Base-by-base conservation (phyloP, 2,113 vertebrate genomes). In the Megaceryle torquata region DNA sequence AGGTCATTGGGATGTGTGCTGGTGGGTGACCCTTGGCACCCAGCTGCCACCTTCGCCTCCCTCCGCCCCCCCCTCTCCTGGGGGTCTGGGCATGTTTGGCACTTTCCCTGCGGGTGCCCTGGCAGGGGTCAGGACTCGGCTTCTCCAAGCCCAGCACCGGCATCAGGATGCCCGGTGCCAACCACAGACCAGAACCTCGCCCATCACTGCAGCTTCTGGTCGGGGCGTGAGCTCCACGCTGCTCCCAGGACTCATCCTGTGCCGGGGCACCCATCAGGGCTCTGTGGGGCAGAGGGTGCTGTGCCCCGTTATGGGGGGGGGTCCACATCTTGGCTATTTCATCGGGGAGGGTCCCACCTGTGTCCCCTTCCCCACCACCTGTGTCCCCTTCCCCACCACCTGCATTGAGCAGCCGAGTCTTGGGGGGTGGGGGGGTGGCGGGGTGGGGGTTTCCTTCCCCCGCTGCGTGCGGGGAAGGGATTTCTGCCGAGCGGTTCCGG, bases 141-240 rank as follows among this genome's bases (percentile, higher is more conserved):
- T 70, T 13, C 64, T 84, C 48, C 2, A 3, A 82, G n/a, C 39
- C 39, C 1, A 4, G 48, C 4, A 3, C 74, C 15, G 46, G 33
- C 15, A 8, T 6, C 1, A 11, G 13, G 35, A 14, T 57, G 56
- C 56, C 56, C 21, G 53, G 24, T 26, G 37, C 33, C 33, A 51
- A 7, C 60, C 14, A 5, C 1, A 4, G 35, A 59, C 50, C 37
- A 41, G 14, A 35, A 67, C 35, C 29, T 28, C 5, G 7, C 43
- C 50, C 3, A 2, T 33, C 8, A 2, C 48, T 1, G 1, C 39
- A 5, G 41, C 50, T 31, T 14, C 64, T 10, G 5, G 16, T n/a
- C 3, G 2, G 37, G 7, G 14, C 4, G 14, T 3, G 28, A 72
- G 35, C 20, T 60, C 18, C 39, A 5, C 4, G 6, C 9, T 4